Conservation (phyloP, 1,140 invertebrate genomes). For the Sitophilus oryzae region DNA sequence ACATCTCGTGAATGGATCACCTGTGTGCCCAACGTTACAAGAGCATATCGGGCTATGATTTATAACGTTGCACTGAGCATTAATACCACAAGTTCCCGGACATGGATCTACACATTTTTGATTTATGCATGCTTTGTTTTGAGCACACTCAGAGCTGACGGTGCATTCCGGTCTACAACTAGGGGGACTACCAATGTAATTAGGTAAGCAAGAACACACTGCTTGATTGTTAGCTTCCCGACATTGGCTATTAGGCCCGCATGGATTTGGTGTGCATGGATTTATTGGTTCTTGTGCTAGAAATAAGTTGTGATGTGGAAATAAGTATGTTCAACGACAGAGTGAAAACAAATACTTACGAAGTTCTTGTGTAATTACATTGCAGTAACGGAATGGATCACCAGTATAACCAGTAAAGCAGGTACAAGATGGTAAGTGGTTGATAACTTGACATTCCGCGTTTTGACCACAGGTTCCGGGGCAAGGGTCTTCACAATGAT, state of each 20-base stretch:
- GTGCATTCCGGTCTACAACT: constrained; percentile 77
- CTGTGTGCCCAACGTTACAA: constrained; percentile 45
- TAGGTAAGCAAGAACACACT: constrained; percentile 54
- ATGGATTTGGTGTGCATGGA: constrained; percentile 55
- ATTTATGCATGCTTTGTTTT: constrained; percentile 63
- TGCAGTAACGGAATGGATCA: constrained; percentile 56
- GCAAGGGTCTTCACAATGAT: constrained; percentile 73
- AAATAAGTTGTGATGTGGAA: constrained; percentile 52
- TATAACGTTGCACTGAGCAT: constrained; percentile 64
- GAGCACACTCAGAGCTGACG: constrained; percentile 70
- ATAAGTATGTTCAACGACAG: constrained; percentile 33
- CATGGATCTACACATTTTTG: constrained; percentile 71
- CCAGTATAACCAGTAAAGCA: constrained; percentile 62
- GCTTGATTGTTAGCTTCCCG: constrained; percentile 47
- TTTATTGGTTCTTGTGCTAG: constrained; percentile 47
- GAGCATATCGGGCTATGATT: constrained; percentile 56
- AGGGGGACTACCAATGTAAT: constrained; percentile 58
- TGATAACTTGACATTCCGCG: constrained; percentile 62
- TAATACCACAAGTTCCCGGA: constrained; percentile 62
- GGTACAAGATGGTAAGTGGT: constrained; percentile 65
- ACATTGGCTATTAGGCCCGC: constrained; percentile 59
- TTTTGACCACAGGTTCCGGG: constrained; percentile 65
- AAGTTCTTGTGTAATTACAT: constrained; percentile 21
- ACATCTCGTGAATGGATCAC: constrained; percentile 65
- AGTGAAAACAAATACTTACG: background rate